A percentile compares a stretch with the other conserved stretches of the same genome.
These are phyloP conservation scores for Lasioglossum zephyrum DNA, from an alignment of 2,888 invertebrate species.

Conservation along the genomic window DNA sequence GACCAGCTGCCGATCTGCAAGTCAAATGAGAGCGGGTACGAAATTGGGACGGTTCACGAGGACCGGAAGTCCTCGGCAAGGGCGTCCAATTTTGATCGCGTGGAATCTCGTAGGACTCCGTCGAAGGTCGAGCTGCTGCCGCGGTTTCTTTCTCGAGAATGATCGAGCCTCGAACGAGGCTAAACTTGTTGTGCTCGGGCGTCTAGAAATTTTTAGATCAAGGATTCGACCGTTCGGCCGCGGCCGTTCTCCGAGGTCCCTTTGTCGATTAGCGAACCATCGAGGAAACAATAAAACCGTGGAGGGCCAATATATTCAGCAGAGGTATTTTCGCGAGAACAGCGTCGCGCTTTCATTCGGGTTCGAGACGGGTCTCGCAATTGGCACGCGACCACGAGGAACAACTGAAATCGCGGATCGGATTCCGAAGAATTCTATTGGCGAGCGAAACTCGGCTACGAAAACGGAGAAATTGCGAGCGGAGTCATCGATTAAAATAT, in stretches of 20 bases:
- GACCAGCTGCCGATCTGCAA: constrained; percentile 31
- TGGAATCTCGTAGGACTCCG: neutral
- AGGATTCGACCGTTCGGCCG: neutral
- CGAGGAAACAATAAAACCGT: neutral
- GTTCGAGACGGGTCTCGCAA: neutral
- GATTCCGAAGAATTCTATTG: constrained; percentile 65
- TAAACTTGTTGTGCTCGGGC: neutral
- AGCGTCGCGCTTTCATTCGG: neutral
- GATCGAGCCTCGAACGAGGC: neutral
- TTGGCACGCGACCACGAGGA: constrained; percentile 50
- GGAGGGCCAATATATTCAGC: neutral
- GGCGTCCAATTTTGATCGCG: neutral
- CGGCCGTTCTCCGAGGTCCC: neutral
- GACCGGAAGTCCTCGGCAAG: constrained; percentile 32
- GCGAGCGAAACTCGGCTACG: constrained; percentile 61
- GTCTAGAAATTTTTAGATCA: constrained; percentile 5
- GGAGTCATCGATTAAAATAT: no score
- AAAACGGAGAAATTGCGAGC: constrained; percentile 62
- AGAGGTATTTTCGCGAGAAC: neutral
- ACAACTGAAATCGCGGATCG: constrained; percentile 54
- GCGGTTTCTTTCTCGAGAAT: neutral
- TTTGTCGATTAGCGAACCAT: neutral
- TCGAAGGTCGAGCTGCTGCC: neutral
- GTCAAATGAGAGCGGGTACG: constrained; percentile 26
- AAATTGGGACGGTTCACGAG: constrained; percentile 19